A percentile compares a stretch with the other conserved stretches of the same genome.
Evolutionary conservation across 2,888 invertebrate genomes (phyloP).

Genomic region (Embidobia sp.): DNA sequence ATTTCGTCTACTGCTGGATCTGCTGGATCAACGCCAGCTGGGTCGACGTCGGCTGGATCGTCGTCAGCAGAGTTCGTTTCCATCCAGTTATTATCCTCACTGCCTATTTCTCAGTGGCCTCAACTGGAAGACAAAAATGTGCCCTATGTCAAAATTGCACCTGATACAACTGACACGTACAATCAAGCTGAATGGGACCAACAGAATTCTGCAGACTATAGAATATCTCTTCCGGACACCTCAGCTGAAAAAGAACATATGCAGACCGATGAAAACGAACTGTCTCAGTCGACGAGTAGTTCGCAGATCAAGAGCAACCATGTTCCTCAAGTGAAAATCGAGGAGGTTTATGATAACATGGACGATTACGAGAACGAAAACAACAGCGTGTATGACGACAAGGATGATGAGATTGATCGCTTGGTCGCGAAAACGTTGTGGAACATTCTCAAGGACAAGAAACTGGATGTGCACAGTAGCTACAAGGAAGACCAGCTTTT

Average conservation of each 20-base stretch:
- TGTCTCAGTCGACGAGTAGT: background rate
- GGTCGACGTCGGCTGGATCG: background rate
- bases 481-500: slow-evolving; percentile 33
- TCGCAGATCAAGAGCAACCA: background rate
- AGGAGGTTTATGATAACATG: background rate
- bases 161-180: background rate
- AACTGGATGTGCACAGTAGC: background rate
- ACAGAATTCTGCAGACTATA: background rate
- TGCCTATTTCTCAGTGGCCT: slow-evolving; percentile 16
- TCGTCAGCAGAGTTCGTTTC: background rate
- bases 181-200: slow-evolving; percentile 3
- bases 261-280: too few relatives aligned
- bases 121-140: slow-evolving; percentile 10
- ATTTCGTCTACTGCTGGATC: too few relatives aligned
- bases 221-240: background rate
- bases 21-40: background rate
- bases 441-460: slow-evolving; percentile 18
- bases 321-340: background rate
- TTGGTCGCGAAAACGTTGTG: slow-evolving; percentile 11
- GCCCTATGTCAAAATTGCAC: slow-evolving; percentile 8
- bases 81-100: slow-evolving; percentile 1
- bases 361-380: background rate
- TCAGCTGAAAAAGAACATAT: too few relatives aligned
- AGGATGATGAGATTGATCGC: slow-evolving; percentile 1
- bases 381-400: background rate